These are phyloP conservation scores for Euspilapteryx auroguttella DNA, from an alignment of 2,888 invertebrate genomes.

Conservation along the genomic window DNA sequence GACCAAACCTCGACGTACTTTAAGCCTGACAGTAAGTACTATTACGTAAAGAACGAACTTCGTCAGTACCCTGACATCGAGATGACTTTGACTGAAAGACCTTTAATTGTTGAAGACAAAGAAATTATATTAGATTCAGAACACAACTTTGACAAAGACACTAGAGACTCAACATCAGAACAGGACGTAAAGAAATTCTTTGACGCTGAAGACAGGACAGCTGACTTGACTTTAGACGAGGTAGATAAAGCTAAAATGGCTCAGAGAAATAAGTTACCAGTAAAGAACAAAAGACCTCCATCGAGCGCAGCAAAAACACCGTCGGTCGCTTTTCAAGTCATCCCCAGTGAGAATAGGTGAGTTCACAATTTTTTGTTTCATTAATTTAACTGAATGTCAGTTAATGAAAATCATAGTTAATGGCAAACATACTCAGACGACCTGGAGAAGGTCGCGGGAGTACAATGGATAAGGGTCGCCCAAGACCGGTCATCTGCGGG, in stretches of 20 bases:
- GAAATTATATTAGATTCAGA: too few species aligned
- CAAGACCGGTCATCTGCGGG: too few species aligned
- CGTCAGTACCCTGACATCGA: conserved; percentile 30
- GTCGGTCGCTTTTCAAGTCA: conserved; percentile 46
- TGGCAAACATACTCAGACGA: too few species aligned
- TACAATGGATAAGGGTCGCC: too few species aligned
- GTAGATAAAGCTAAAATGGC: conserved; percentile 20
- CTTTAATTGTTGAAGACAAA: conserved; percentile 9
- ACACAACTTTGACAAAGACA: conserved; percentile 9
- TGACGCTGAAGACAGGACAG: conserved; percentile 30
- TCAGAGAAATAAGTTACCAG: conserved; percentile 12
- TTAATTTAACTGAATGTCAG: too few species aligned
- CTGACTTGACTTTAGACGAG: conserved; percentile 24
- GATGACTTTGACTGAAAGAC: conserved; percentile 11
- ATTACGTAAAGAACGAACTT: conserved; percentile 41
- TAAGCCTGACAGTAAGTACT: conserved; percentile 31
- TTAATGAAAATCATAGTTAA: too few species aligned
- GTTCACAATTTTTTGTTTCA: conserved; percentile 7
- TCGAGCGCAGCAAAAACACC: conserved; percentile 30
- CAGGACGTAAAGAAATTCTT: too few species aligned
- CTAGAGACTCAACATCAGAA: conserved; percentile 17
- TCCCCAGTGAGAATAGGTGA: conserved; percentile 54
- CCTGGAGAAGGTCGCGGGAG: too few species aligned
- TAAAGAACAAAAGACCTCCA: conserved; percentile 20
- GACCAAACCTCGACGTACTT: conserved; percentile 13